Evolutionary conservation across 2,888 invertebrate species (phyloP).

Genomic region (Stenichneumon culpator): DNA sequence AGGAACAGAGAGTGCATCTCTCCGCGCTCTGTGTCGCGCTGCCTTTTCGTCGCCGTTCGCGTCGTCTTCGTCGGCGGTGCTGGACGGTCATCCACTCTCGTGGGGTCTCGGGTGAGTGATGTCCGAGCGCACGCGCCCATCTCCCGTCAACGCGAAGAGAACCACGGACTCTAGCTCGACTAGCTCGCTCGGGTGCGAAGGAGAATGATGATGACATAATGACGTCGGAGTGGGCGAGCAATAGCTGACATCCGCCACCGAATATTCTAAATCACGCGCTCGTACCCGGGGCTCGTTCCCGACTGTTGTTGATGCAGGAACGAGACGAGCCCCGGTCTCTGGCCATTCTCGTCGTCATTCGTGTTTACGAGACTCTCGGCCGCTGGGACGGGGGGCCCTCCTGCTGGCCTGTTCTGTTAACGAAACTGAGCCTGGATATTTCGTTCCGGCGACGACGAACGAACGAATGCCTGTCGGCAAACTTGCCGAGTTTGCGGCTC

Average conservation of each 20-base stretch:
- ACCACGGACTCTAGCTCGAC: slow-evolving; percentile 18
- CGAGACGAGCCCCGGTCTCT: slow-evolving; percentile 32
- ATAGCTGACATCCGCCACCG: slow-evolving; percentile 85
- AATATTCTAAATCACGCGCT: slow-evolving; percentile 84
- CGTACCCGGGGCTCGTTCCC: slow-evolving; percentile 68
- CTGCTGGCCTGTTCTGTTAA: background rate
- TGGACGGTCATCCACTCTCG: slow-evolving; percentile 69
- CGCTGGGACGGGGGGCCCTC: slow-evolving; percentile 22
- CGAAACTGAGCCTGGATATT: slow-evolving; percentile 27
- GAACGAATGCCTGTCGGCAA: slow-evolving; percentile 32
- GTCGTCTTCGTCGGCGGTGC: slow-evolving; percentile 26
- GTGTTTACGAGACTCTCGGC: slow-evolving; percentile 74
- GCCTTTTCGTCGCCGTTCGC: slow-evolving; percentile 40
- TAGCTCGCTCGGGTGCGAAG: slow-evolving; percentile 78
- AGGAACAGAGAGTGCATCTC: slow-evolving; percentile 53
- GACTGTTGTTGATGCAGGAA: slow-evolving; percentile 59
- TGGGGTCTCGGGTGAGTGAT: slow-evolving; percentile 81
- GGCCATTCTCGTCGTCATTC: slow-evolving; percentile 71
- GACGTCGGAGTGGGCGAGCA: slow-evolving; percentile 85
- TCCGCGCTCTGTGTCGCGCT: slow-evolving; percentile 58
- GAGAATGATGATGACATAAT: slow-evolving; percentile 85
- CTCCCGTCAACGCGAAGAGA: slow-evolving; percentile 80
- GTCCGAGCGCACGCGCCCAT: slow-evolving; percentile 81
- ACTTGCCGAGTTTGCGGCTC: background rate
- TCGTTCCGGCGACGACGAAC: slow-evolving; percentile 41